These are phyloP conservation scores for Chauna torquata DNA, from an alignment of 2,113 vertebrate species.

Conservation along the genomic window DNA sequence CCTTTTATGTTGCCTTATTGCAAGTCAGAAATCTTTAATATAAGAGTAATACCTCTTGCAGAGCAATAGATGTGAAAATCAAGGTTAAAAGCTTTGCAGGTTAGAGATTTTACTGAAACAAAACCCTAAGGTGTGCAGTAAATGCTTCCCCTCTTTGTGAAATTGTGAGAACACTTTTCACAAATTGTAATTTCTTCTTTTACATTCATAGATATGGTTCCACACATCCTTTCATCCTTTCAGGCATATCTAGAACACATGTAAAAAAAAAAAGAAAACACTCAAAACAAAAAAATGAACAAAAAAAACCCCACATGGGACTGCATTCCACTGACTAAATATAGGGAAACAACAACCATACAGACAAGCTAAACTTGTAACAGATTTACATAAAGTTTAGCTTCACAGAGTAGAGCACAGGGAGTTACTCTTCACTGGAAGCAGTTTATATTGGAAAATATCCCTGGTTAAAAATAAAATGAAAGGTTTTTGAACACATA, in stretches of 20 bases:
- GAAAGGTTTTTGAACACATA: neutral
- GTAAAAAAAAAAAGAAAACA: neutral
- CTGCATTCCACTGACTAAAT: neutral
- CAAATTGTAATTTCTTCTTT: neutral
- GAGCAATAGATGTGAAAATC: neutral
- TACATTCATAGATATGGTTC: neutral
- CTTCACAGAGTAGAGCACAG: neutral
- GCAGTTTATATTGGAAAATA: neutral
- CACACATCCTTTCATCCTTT: neutral
- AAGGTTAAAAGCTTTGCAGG: neutral
- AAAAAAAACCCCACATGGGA: neutral
- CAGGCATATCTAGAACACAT: neutral
- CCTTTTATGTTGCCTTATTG: neutral
- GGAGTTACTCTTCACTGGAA: neutral
- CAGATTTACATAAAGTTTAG: neutral
- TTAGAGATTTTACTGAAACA: neutral
- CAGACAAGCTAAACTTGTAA: neutral
- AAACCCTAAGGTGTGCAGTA: neutral
- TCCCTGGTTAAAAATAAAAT: neutral
- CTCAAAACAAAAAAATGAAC: neutral
- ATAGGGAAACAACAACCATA: neutral
- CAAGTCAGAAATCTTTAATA: neutral
- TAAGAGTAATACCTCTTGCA: neutral
- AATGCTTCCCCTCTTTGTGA: neutral
- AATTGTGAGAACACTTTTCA: neutral